phyloP scores from a whole-genome alignment of 1,140 invertebrate species.

The Drosophila trapezifrons region DNA sequence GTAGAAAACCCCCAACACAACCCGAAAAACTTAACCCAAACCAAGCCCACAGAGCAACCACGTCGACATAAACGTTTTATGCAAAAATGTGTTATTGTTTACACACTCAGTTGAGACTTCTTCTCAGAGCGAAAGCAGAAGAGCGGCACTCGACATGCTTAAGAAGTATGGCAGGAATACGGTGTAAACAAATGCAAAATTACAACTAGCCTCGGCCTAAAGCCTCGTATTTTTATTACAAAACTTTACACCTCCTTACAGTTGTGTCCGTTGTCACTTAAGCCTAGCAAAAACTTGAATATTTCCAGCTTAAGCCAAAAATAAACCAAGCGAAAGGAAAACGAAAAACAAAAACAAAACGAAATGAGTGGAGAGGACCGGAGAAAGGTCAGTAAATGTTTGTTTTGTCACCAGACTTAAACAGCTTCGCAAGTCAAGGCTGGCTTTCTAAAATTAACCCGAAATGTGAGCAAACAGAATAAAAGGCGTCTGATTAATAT shows the following conservation, averaged over 20 bases:
- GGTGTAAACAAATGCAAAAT: constrained; percentile 58
- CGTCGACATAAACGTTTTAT: constrained; percentile 66
- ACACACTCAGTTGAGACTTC: constrained; percentile 37
- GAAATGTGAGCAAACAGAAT: constrained; percentile 35
- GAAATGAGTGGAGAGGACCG: no score
- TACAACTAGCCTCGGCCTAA: constrained; percentile 52
- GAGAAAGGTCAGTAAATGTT: constrained; percentile 36
- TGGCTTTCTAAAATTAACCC: constrained; percentile 23
- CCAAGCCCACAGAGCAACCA: constrained; percentile 25
- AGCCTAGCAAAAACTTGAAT: constrained; percentile 11
- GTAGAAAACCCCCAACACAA: constrained; percentile 8
- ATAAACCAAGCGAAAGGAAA: constrained; percentile 6
- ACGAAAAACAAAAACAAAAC: neutral
- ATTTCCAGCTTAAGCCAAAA: constrained; percentile 7
- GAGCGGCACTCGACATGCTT: constrained; percentile 58
- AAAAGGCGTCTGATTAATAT: constrained; percentile 33
- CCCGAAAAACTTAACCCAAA: constrained; percentile 28
- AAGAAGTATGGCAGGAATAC: constrained; percentile 42
- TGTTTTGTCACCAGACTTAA: constrained; percentile 17
- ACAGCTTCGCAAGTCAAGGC: constrained; percentile 19
- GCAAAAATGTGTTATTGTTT: constrained; percentile 76
- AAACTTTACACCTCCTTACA: constrained; percentile 46
- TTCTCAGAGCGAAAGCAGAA: constrained; percentile 2
- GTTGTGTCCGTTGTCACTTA: constrained; percentile 18
- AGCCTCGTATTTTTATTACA: constrained; percentile 54